These are phyloP conservation scores for Malachius bipustulatus DNA, from an alignment of 2,888 invertebrate genomes.

Conservation along the genomic window DNA sequence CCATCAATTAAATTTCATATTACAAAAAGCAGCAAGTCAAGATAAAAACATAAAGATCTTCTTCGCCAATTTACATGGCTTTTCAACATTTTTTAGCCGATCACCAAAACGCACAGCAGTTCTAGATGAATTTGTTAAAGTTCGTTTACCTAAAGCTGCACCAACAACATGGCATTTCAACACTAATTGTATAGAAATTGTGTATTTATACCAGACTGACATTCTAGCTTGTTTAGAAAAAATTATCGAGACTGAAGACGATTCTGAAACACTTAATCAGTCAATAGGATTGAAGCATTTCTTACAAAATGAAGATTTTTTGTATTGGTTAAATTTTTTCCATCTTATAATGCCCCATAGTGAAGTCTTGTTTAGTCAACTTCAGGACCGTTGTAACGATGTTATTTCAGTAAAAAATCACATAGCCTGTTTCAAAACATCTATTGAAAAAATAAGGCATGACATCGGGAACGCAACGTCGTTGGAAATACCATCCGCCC, in stretches of 20 bases:
- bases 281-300: slow-evolving; percentile 4
- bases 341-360: slow-evolving; percentile 10
- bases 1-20: slow-evolving; percentile 15
- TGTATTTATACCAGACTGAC: slow-evolving; percentile 3
- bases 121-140: slow-evolving; percentile 4
- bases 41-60: neutral
- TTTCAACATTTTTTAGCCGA: neutral
- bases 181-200: slow-evolving; percentile 15
- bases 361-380: slow-evolving; percentile 8
- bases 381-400: slow-evolving; percentile 1
- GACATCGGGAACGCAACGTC: slow-evolving; percentile 1
- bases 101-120: slow-evolving; percentile 5
- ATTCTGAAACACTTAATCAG: slow-evolving; percentile 8
- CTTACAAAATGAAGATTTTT: slow-evolving; percentile 11
- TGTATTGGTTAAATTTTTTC: slow-evolving; percentile 11
- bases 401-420: slow-evolving; percentile 8
- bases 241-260: slow-evolving; percentile 4
- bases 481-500: neutral
- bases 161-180: slow-evolving; percentile 13
- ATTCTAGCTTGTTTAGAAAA: slow-evolving; percentile 5
- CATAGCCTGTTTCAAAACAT: slow-evolving; percentile 7
- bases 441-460: slow-evolving; percentile 10
- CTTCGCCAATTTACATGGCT: slow-evolving; percentile 1
- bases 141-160: neutral
- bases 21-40: slow-evolving; percentile 9